phyloP scores from a whole-genome alignment of 2,888 invertebrate genomes.

The Drosophila lacicola region DNA sequence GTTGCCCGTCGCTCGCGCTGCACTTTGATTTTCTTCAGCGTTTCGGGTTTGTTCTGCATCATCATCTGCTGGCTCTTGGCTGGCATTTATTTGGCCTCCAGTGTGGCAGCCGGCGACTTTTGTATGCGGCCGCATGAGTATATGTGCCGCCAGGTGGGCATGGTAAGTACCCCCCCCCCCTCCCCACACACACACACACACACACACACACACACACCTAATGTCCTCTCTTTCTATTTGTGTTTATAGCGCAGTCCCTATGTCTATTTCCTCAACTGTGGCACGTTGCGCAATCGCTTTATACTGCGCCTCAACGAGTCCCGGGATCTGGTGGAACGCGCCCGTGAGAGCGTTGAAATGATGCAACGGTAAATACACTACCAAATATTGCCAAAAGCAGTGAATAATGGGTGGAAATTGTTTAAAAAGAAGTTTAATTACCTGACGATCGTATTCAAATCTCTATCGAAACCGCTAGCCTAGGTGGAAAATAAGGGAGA shows the following conservation, averaged over 20 bases:
- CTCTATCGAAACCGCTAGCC: too few species aligned
- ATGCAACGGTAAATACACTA: conserved; percentile 80
- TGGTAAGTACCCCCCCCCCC: conserved; percentile 75
- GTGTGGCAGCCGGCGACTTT: conserved; percentile 94
- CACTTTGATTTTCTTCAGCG: conserved; percentile 95
- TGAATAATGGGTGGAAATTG: too few species aligned
- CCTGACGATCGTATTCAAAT: too few species aligned
- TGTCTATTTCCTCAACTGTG: conserved; percentile 85
- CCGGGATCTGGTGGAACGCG: conserved; percentile 84
- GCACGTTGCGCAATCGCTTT: conserved; percentile 84
- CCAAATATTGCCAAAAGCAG: neutral
- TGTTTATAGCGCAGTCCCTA: conserved; percentile 83
- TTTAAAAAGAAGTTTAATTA: too few species aligned
- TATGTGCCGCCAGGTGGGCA: conserved; percentile 85
- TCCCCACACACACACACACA: too few species aligned
- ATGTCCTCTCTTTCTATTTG: conserved; percentile 2
- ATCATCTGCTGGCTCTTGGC: conserved; percentile 93
- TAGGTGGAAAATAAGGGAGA: too few species aligned
- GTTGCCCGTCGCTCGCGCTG: conserved; percentile 89
- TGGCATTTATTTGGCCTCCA: conserved; percentile 93
- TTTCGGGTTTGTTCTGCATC: conserved; percentile 89
- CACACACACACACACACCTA: neutral
- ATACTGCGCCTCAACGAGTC: conserved; percentile 85
- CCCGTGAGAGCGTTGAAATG: conserved; percentile 83
- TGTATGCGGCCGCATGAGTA: conserved; percentile 92